Percentiles rank a stretch among this genome's conserved stretches.
phyloP scores from a whole-genome alignment of 1,140 invertebrate genomes.

The Tribolium castaneum region DNA sequence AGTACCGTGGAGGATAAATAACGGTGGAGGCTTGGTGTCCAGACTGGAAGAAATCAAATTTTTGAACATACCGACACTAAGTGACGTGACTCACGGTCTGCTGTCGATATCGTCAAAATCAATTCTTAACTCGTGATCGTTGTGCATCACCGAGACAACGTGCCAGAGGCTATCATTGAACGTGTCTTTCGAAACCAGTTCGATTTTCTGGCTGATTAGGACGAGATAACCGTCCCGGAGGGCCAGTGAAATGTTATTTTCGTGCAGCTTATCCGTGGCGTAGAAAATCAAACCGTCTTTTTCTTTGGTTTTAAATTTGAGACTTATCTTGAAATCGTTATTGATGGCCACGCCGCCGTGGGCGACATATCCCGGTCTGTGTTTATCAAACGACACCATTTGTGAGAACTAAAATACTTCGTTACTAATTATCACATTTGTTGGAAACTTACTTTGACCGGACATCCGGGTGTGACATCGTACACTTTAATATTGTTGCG shows the following conservation, averaged over 20 bases:
- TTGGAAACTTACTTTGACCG: slow-evolving; percentile 73
- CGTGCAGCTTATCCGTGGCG: slow-evolving; percentile 73
- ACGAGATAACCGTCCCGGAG: slow-evolving; percentile 77
- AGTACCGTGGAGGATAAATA: slow-evolving; percentile 72
- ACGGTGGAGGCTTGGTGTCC: slow-evolving; percentile 67
- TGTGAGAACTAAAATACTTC: slow-evolving; percentile 58
- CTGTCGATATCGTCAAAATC: slow-evolving; percentile 86
- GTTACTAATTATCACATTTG: neutral
- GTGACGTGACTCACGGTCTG: slow-evolving; percentile 65
- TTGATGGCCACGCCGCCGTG: slow-evolving; percentile 70
- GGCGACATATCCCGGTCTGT: slow-evolving; percentile 72
- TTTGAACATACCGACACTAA: neutral
- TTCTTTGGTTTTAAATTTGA: slow-evolving; percentile 89
- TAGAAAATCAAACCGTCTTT: slow-evolving; percentile 84
- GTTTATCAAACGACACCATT: slow-evolving; percentile 72
- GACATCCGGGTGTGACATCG: slow-evolving; percentile 88
- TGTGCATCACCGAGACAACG: slow-evolving; percentile 86
- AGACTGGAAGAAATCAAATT: slow-evolving; percentile 63
- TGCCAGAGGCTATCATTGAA: slow-evolving; percentile 95
- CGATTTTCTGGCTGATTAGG: slow-evolving; percentile 75
- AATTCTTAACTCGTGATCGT: slow-evolving; percentile 72
- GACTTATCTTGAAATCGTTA: slow-evolving; percentile 78
- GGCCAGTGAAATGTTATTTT: slow-evolving; percentile 74
- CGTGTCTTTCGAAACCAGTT: slow-evolving; percentile 70
- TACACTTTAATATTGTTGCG: slow-evolving; percentile 81